phyloP scores from a whole-genome alignment of 2,113 vertebrate genomes.

The Tretioscincus oriximinensis region DNA sequence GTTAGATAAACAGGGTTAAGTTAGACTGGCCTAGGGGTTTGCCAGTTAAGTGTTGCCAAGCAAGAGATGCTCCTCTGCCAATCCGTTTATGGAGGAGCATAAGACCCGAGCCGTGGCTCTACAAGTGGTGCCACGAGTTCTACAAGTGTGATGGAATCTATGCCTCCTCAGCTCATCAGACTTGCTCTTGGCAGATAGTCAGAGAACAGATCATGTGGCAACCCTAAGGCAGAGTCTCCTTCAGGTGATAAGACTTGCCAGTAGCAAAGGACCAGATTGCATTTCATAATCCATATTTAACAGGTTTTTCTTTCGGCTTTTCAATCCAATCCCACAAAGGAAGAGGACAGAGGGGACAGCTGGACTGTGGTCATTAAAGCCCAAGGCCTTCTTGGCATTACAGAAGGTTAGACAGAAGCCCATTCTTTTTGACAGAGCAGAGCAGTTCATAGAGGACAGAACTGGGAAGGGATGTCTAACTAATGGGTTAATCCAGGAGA shows the following conservation, averaged over 20 bases:
- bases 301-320: neutral
- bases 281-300: neutral
- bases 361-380: constrained; percentile 5
- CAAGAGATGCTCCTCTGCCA: neutral
- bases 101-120: too few species aligned
- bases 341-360: neutral
- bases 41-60: neutral
- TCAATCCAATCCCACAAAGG: neutral
- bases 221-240: neutral
- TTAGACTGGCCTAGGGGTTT: too few species aligned
- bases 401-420: neutral
- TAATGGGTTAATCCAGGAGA: too few species aligned
- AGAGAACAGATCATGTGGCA: too few species aligned
- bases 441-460: neutral
- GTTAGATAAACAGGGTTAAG: neutral
- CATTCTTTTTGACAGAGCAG: neutral
- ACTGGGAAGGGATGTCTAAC: too few species aligned
- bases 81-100: neutral
- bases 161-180: neutral
- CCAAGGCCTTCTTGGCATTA: neutral
- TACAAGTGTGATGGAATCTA: neutral
- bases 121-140: neutral
- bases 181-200: neutral
- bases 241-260: neutral
- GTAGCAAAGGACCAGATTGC: neutral